Evolutionary conservation across 2,888 invertebrate species (phyloP), one percentile per base, ranked within the genome.

Genomic region (Blastobasis adustella): DNA sequence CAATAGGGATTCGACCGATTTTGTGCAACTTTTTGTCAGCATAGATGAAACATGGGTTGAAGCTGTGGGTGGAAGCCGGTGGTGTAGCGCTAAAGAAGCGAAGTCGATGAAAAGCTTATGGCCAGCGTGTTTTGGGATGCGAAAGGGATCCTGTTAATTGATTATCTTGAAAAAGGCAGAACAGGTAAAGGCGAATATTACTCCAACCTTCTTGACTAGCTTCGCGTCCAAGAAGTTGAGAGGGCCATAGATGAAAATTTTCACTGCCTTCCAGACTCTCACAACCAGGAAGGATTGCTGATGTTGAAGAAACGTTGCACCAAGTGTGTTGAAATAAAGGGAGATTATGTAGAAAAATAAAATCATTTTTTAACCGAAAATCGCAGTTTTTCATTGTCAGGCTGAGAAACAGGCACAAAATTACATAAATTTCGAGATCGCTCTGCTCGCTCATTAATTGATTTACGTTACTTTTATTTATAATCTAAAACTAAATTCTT

Each of bases 81-180:
- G 49, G 41, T 48, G 37, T 37, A 9, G 46, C 49, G 10, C 49
- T 46, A 49, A 49, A 53, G 45, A 53, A 10, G 53, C 53, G 40
- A 46, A 53, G 41, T 10, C 47, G 8, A 44, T 49, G 44, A 2
- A 44, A 44, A 44, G 5, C 1, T 44, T 6, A 44, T 44, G 44
- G 44, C 44, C n/a, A 44, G 8, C 9, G 44, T 44, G 4, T 44
- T 4, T 44, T 44, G 44, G 10, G 44, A 44, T 44, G 10, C 9
- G 44, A 9, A 10, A 9, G 44, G 44, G 7, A 44, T 44, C 10
- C 9, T 44, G 10, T 3, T n/a, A 9, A 10, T 44, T 44, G 44
- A 44, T 10, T 44, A 44, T 4, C 44, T 8, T 44, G 10, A 4
- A 44, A 44, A 44, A 10, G 10, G 44, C 6, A 44, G 10, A 10